Evolutionary conservation across 2,888 invertebrate genomes (phyloP), one percentile per base, ranked within the genome.

Genomic region (Eristalis arbustorum): DNA sequence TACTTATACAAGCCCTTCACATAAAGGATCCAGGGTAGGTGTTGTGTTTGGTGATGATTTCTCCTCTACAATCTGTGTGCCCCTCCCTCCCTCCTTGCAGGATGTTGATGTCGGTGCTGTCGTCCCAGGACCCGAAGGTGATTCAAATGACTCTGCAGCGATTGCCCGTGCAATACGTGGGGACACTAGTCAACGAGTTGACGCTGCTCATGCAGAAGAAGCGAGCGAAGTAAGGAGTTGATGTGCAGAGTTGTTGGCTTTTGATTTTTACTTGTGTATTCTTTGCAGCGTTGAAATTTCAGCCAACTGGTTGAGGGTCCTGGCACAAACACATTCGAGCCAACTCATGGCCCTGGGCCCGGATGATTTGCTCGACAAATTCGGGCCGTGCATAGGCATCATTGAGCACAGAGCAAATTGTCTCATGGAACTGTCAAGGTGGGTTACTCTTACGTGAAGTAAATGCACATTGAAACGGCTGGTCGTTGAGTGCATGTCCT

Each of bases 1-100:
- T 98, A 10, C 92, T 98, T 10, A 94, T 97, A 74, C 98, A 97
- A 92, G 98, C 97, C 0, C 92, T 98, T 40, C 97, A 97, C 89
- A 98, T 98, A 90, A 96, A 96, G 90, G 98, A 98, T 91, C 94
- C 94, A 85, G 94, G 92, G 95, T 95, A 88, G 90, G 92, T 89
- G 28, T 13, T 61, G 4, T 1, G 28, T 18, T n/a, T 49, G 11
- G 23, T 42, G 0, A 11, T 31, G 28, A 4, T 11, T 10, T 34
- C 14, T 37, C 23, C 0, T 13, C 37, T 37, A 37, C 37, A 37
- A 5, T 10, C 8, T n/a, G n/a, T n/a, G 28, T 22, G 22, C 64
- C 31, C n/a, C n/a, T n/a, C n/a, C n/a, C n/a, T n/a, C n/a, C n/a
- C n/a, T 31, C 25, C n/a, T 59, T 88, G 18, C 91, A 95, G 95